Evolutionary conservation across 2,797 vertebrate genomes (phyloP).

Genomic region (Aratinga solstitialis): DNA sequence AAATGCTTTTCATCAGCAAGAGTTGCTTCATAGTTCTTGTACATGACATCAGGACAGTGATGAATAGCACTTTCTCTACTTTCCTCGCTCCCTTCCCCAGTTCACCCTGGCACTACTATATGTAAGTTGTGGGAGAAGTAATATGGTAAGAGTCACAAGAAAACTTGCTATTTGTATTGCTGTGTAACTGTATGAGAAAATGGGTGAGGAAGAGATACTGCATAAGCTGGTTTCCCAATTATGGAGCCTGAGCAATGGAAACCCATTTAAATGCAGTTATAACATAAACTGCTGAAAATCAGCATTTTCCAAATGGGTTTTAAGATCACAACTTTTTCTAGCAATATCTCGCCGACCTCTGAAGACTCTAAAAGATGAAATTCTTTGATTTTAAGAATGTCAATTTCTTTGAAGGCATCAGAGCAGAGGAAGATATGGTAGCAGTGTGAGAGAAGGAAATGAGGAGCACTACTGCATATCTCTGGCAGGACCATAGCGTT

Average conservation of each 20-base stretch:
- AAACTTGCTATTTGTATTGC: not conserved
- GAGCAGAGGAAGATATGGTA: rapidly evolving
- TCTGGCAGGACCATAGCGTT: not conserved
- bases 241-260: not conserved
- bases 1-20: not conserved
- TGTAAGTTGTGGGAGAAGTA: not conserved
- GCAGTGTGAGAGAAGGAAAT: not conserved
- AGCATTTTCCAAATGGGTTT: not conserved
- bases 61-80: not conserved
- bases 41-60: not conserved
- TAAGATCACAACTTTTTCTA: not conserved
- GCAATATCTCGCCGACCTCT: not conserved
- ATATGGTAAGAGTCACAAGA: not conserved
- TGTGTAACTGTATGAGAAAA: not conserved
- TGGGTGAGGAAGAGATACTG: not conserved
- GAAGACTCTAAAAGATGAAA: not conserved
- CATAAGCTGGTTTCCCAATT: not conserved
- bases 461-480: not conserved
- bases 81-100: not conserved
- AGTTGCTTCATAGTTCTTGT: not conserved
- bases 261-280: not conserved
- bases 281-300: not conserved
- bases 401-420: not conserved
- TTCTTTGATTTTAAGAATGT: not conserved
- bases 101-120: not conserved